A percentile compares a stretch with the other conserved stretches of the same genome.
These are phyloP conservation scores for Megalops cyprinoides DNA, from an alignment of 2,797 vertebrate species.

Conservation along the genomic window DNA sequence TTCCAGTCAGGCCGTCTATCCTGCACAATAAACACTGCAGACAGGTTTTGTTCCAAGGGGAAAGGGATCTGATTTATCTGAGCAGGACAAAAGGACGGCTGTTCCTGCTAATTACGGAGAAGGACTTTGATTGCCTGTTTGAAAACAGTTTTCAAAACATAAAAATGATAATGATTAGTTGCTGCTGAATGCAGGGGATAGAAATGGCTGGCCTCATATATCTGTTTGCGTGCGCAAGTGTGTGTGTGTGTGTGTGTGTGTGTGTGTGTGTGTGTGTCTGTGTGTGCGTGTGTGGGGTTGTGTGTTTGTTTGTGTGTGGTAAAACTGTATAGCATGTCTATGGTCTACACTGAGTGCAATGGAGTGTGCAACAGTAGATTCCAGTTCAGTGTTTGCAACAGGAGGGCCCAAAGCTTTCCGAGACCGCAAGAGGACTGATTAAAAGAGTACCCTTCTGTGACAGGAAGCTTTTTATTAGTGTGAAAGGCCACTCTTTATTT, in stretches of 20 bases:
- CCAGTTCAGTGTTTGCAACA: constrained; percentile 11
- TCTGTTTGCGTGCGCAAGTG: constrained; percentile 26
- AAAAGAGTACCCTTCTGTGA: constrained; percentile 37
- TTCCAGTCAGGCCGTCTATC: constrained; percentile 78
- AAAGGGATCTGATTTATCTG: constrained; percentile 76
- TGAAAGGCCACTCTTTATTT: constrained; percentile 54
- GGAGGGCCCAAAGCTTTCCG: constrained; percentile 38
- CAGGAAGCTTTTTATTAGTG: constrained; percentile 57
- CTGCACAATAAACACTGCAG: constrained; percentile 58
- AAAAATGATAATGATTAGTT: constrained; percentile 80
- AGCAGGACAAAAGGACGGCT: constrained; percentile 67
- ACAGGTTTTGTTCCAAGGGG: constrained; percentile 57
- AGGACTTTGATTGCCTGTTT: constrained; percentile 82
- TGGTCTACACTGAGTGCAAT: constrained; percentile 18
- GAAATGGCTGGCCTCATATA: constrained; percentile 22
- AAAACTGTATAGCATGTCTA: constrained; percentile 13
- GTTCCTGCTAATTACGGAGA: constrained; percentile 76
- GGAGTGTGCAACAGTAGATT: background rate
- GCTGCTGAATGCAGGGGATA: constrained; percentile 51
- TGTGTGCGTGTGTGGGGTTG: constrained; percentile 23
- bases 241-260: constrained; percentile 31
- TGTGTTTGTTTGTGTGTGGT: background rate
- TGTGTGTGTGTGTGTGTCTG: constrained; percentile 37
- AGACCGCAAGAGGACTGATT: constrained; percentile 43
- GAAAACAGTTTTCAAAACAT: constrained; percentile 77